Conservation (phyloP, 2,113 vertebrate genomes). For the Psephotus haematonotus region DNA sequence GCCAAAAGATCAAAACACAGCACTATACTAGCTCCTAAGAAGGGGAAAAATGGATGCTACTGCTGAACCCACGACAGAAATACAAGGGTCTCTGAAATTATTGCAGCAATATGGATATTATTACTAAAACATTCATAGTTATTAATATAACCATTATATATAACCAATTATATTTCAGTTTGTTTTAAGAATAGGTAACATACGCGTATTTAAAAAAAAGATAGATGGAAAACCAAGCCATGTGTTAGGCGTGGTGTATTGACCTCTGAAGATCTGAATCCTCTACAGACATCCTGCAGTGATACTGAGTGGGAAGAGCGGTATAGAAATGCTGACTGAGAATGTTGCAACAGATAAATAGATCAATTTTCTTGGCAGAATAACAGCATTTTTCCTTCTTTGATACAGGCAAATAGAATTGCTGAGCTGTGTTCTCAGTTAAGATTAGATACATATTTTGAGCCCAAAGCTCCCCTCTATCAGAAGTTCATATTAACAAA, state of each 20-base stretch:
- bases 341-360: slow-evolving; percentile 28
- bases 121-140: background rate
- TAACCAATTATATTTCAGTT: background rate
- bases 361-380: slow-evolving; percentile 52
- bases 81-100: background rate
- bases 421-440: slow-evolving; percentile 6
- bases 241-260: background rate
- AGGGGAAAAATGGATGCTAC: too few relatives aligned
- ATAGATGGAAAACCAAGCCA: background rate
- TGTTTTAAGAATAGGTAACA: background rate
- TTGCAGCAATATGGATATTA: background rate
- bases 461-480: background rate
- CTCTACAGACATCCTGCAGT: background rate
- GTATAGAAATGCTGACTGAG: background rate
- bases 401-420: slow-evolving; percentile 10
- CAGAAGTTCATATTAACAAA: background rate
- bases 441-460: slow-evolving; percentile 13
- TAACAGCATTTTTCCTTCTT: slow-evolving; percentile 30
- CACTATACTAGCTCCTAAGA: too few relatives aligned
- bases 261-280: background rate
- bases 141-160: background rate
- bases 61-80: too few relatives aligned
- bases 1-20: too few relatives aligned
- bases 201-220: background rate
- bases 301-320: background rate